Evolutionary conservation across 2,797 vertebrate genomes (phyloP).

Genomic region (Hypotaenidia okinawae): DNA sequence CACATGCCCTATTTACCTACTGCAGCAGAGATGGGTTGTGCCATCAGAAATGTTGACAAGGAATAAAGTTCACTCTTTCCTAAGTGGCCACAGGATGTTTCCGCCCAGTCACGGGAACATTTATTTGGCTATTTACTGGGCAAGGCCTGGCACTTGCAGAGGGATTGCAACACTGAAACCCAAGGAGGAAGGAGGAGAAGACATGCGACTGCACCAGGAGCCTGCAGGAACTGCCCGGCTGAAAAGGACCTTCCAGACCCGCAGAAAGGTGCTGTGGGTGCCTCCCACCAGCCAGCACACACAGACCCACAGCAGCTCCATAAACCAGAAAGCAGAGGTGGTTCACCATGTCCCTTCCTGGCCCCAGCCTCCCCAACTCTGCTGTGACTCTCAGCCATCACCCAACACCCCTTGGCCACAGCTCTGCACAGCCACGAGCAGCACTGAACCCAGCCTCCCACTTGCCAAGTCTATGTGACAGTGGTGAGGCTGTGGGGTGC

Average conservation of each 20-base stretch:
- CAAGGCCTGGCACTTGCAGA: constrained; percentile 13
- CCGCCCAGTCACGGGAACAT: constrained; percentile 42
- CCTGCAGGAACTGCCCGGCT: neutral
- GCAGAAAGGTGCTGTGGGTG: neutral
- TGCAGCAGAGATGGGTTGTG: neutral
- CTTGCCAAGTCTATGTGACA: neutral
- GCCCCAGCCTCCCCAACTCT: neutral
- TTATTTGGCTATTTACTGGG: constrained; percentile 45
- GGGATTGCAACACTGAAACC: constrained; percentile 37
- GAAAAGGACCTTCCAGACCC: neutral
- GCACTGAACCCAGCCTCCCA: neutral
- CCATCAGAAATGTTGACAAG: constrained; percentile 32
- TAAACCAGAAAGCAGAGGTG: neutral
- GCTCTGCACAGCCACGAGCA: neutral
- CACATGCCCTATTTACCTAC: constrained; percentile 12
- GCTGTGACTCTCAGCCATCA: neutral
- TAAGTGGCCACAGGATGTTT: constrained; percentile 56
- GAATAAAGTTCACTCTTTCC: constrained; percentile 66
- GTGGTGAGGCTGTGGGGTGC: neutral
- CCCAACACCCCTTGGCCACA: rapidly evolving
- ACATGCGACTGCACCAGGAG: neutral
- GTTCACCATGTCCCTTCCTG: rapidly evolving
- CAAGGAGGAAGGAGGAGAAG: neutral
- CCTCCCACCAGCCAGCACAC: neutral
- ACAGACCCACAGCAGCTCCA: neutral